Evolutionary conservation across 2,113 vertebrate genomes (phyloP), one percentile per base, ranked within the genome.

Genomic region (Pristiophorus japonicus): DNA sequence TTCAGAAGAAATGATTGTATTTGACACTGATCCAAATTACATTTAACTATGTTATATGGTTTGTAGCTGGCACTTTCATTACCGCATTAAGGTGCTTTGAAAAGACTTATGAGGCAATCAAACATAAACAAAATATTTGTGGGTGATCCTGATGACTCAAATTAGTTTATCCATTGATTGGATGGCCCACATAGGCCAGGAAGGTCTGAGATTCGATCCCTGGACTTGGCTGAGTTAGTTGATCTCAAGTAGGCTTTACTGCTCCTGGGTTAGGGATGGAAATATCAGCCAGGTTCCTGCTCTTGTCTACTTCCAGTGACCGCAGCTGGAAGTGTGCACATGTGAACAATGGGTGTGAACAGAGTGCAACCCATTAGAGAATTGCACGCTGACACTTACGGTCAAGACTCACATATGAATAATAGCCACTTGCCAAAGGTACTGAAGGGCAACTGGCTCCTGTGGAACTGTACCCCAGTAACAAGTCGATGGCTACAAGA

Each of bases 21-120:
- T 94, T 94, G 45, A 94, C 27, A 73, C 3, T 70, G 93, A 94
- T 73, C 93, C 66, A 73, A 94, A 70, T 34, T 45, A 70, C 27
- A 67, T 94, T 47, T 67, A 51, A 51, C 93, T 51, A 30, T 55
- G 66, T 47, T 73, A 47, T 51, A 70, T 70, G 22, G 66, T 16
- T 94, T 70, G 45, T 47, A 51, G 8, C 66, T 7, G n/a, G 42
- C 11, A 90, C 87, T 59, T 8, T 30, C 87, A 62, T 14, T 34
- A 34, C 38, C 51, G n/a, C 47, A n/a, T 90, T 55, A 70, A 51
- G 93, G 1, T 51, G 65, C 27, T 70, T 51, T 51, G 65, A 34
- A 4, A 0, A 63, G 65, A 67, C 24, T 94, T 70, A 27, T 47
- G 73, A 94, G 93, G 18, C 30, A 90, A 88, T 34, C 10, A 63